These are phyloP conservation scores for Macrostomum cliftonense DNA, from an alignment of 2,888 invertebrate genomes.

Conservation along the genomic window DNA sequence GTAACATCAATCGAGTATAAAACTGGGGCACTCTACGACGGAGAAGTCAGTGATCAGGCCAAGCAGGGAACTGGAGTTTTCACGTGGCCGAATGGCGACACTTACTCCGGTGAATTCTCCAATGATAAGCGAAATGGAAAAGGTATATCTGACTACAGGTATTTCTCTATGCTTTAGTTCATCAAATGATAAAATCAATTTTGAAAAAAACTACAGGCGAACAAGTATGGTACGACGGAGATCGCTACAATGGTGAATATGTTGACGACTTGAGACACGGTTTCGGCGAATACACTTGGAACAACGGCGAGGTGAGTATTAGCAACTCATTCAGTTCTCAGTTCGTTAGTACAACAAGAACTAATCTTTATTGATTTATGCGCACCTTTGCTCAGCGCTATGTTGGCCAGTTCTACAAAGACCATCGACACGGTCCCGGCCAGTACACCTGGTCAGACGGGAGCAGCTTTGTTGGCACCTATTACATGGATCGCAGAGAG, in stretches of 20 bases:
- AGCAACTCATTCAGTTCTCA: not conserved
- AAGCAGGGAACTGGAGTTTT: constrained; percentile 27
- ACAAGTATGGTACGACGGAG: constrained; percentile 32
- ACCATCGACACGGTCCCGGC: constrained; percentile 32
- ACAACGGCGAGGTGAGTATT: constrained; percentile 27
- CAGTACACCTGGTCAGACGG: constrained; percentile 31
- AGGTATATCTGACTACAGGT: constrained; percentile 17
- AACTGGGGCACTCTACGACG: constrained; percentile 26
- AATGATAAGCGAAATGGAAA: constrained; percentile 28
- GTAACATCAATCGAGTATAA: constrained; percentile 15
- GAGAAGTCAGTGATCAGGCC: constrained; percentile 21
- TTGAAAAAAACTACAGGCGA: constrained; percentile 18
- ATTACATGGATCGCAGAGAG: constrained; percentile 34
- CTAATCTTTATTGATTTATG: not conserved
- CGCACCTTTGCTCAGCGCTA: constrained; percentile 19
- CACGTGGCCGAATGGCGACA: constrained; percentile 32
- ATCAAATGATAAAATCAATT: too few relatives aligned
- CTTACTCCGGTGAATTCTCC: constrained; percentile 30
- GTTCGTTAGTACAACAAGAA: too few relatives aligned
- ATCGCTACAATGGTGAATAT: constrained; percentile 30
- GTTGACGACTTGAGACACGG: constrained; percentile 29
- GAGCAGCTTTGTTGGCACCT: constrained; percentile 25
- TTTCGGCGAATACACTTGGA: constrained; percentile 25
- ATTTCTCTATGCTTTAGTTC: too few relatives aligned
- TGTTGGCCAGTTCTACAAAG: constrained; percentile 27